Conservation (phyloP, 2,113 vertebrate genomes). For the Pachycephala philippinensis region DNA sequence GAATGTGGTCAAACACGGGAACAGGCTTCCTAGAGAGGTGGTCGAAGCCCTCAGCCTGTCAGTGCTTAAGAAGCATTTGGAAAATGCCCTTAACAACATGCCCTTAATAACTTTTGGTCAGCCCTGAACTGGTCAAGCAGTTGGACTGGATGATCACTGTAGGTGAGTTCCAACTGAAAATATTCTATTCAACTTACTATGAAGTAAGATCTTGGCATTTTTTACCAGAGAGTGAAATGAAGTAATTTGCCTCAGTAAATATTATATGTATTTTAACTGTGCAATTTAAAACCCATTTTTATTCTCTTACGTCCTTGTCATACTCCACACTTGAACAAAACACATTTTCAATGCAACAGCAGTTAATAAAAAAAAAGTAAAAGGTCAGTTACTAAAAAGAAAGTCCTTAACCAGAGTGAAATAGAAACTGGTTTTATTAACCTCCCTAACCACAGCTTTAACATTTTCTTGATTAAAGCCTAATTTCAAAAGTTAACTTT, state of each 20-base stretch:
- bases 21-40: background rate
- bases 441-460: background rate
- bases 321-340: background rate
- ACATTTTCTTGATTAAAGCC: conserved; percentile 28
- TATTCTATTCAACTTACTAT: background rate
- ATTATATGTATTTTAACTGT: background rate
- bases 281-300: background rate
- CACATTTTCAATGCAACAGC: background rate
- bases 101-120: background rate
- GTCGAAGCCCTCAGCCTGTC: background rate
- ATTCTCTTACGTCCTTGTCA: background rate
- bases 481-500: conserved; percentile 41
- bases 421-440: conserved; percentile 2
- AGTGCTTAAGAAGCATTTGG: background rate
- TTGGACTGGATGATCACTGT: background rate
- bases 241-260: background rate
- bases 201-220: background rate
- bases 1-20: background rate
- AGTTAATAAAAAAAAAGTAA: background rate
- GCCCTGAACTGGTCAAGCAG: background rate
- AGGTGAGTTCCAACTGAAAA: background rate
- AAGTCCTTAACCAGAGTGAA: background rate
- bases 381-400: conserved; percentile 8
- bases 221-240: background rate
- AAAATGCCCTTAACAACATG: background rate